Percentiles rank a stretch among this genome's conserved stretches.
phyloP scores from a whole-genome alignment of 2,113 vertebrate species.

The Antennarius striatus region DNA sequence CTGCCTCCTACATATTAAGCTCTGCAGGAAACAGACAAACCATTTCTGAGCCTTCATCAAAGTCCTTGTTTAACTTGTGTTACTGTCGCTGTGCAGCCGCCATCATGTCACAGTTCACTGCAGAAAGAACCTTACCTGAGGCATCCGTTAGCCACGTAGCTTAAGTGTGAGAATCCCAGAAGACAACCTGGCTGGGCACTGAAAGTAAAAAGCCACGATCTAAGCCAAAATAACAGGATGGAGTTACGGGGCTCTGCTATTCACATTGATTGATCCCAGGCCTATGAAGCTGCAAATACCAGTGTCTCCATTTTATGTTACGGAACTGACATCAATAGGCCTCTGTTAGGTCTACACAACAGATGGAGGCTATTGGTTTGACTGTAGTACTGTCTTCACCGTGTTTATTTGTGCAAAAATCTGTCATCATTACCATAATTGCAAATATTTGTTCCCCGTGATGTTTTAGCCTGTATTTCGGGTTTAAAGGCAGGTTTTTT shows the following conservation, averaged over 20 bases:
- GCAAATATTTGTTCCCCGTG: conserved; percentile 9
- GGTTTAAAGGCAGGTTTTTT: too few species aligned
- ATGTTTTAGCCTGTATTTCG: too few species aligned
- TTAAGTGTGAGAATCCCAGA: conserved; percentile 26
- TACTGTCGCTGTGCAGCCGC: background rate
- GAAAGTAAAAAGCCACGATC: conserved; percentile 13
- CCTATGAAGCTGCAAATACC: conserved; percentile 65
- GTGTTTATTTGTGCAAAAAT: conserved; percentile 34
- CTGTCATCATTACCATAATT: conserved; percentile 1
- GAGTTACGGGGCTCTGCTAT: conserved; percentile 72
- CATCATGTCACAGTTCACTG: too few species aligned
- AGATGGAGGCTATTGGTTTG: conserved; percentile 30
- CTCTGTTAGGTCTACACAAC: conserved; percentile 37
- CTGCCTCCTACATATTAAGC: conserved; percentile 60
- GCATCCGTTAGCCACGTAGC: conserved; percentile 27
- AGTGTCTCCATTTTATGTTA: conserved; percentile 52
- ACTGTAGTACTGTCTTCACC: conserved; percentile 20
- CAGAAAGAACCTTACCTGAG: background rate
- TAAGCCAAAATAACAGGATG: conserved; percentile 53
- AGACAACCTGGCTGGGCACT: conserved; percentile 20
- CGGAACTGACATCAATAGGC: conserved; percentile 36
- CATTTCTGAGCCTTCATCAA: conserved; percentile 29
- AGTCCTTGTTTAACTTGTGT: conserved; percentile 19
- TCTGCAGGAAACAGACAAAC: conserved; percentile 42
- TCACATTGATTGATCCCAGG: conserved; percentile 71